Conservation (phyloP, 2,888 invertebrate species). For the Tyria jacobaeae region DNA sequence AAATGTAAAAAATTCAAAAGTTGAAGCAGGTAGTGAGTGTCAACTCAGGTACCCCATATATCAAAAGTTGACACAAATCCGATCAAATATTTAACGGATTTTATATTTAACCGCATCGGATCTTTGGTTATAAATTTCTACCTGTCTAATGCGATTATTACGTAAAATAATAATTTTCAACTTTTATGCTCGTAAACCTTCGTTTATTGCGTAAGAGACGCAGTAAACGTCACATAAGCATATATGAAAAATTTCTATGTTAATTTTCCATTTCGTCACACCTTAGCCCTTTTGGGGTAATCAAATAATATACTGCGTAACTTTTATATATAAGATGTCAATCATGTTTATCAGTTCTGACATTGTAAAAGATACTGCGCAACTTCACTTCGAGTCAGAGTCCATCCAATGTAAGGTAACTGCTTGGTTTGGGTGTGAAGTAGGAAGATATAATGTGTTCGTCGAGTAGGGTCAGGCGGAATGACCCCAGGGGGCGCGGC, state of each 20-base stretch:
- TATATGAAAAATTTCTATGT: conserved; percentile 43
- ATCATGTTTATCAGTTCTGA: conserved; percentile 46
- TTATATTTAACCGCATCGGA: conserved; percentile 62
- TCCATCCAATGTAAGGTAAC: conserved; percentile 54
- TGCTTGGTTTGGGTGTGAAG: conserved; percentile 39
- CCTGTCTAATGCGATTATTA: conserved; percentile 72
- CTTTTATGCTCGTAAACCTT: conserved; percentile 50
- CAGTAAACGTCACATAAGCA: conserved; percentile 44
- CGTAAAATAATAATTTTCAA: conserved; percentile 61
- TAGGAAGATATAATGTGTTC: conserved; percentile 39
- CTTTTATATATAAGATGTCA: conserved; percentile 44
- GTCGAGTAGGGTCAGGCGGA: conserved; percentile 53
- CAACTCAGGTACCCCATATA: conserved; percentile 63
- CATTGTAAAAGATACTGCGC: conserved; percentile 29
- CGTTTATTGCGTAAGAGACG: conserved; percentile 53
- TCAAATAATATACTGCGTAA: conserved; percentile 21
- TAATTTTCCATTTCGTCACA: conserved; percentile 41
- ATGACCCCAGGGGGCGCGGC: conserved; percentile 62
- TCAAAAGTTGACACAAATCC: conserved; percentile 81
- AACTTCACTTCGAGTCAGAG: conserved; percentile 44
- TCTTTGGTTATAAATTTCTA: conserved; percentile 68
- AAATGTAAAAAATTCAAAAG: conserved; percentile 13
- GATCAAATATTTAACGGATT: conserved; percentile 82
- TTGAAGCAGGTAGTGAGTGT: conserved; percentile 42
- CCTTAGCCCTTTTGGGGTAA: conserved; percentile 35